These are phyloP conservation scores for Delichon dasypus DNA, from an alignment of 2,797 vertebrate genomes.

Conservation along the genomic window DNA sequence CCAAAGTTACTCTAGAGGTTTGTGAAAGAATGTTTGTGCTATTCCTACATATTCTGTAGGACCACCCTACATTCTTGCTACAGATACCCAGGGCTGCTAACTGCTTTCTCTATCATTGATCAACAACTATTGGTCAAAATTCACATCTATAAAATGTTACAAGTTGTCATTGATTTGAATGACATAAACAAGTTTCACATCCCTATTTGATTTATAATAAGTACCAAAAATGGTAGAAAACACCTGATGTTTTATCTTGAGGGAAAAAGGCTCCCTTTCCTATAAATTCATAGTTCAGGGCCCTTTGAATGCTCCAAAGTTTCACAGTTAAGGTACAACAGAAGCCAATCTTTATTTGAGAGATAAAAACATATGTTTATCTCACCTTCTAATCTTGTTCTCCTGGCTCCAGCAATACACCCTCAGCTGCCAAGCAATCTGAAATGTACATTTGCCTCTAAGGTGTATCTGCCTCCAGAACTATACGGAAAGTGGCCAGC, in stretches of 20 bases:
- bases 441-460: constrained; percentile 50
- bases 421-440: constrained; percentile 51
- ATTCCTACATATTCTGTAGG: background rate
- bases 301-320: background rate
- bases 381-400: constrained; percentile 55
- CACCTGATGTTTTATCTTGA: background rate
- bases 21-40: background rate
- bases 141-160: background rate
- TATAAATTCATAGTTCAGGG: background rate
- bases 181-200: background rate
- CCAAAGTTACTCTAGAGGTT: background rate
- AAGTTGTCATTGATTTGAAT: background rate
- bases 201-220: background rate
- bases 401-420: constrained; percentile 27
- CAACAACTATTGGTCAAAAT: background rate
- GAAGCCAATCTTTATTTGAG: constrained; percentile 29
- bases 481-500: constrained; percentile 15
- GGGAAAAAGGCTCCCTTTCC: background rate
- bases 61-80: background rate
- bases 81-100: background rate
- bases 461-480: constrained; percentile 45
- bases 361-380: constrained; percentile 56
- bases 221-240: background rate
- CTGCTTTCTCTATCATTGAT: background rate
- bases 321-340: background rate